Base-by-base conservation (phyloP, 2,113 vertebrate genomes). In the Tretioscincus oriximinensis region DNA sequence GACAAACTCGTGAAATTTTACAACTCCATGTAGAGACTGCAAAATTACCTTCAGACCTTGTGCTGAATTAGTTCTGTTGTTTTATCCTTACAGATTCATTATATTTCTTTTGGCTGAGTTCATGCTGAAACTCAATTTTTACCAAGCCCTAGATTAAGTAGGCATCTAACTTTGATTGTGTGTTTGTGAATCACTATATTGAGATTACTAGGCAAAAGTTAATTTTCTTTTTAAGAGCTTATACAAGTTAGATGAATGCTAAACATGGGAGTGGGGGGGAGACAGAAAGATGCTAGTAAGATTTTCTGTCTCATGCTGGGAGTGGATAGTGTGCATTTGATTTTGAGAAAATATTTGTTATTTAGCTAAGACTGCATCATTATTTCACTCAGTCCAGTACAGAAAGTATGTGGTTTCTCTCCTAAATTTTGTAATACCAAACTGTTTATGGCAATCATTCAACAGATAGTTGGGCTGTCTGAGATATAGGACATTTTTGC, bases 1-100 rank as follows among this genome's bases (percentile, higher is more conserved):
- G 41, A 76, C n/a, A 87, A 87, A 74, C 1, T 45, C 1, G 1
- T 77, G 31, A 77, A 54, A 74, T 84, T 79, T 88, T 88, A 68
- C 26, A 84, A 26, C 4, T 8, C 29, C 21, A 82, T 84, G 65
- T 12, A 16, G 51, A 71, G 45, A 77, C 9, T 74, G 11, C 14
- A 67, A 58, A 85, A 87, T 85, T 82, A 74, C 31, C 47, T 49
- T n/a, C n/a, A 64, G 61, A 73, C 0, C 2, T 74, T 78, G 70
- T 72, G 12, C 28, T 66, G 61, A 81, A 80, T 83, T 83, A 31
- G 1, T 51, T 84, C 28, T 47, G 1, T 66, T 78, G n/a, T 80
- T 86, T 86, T 78, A 63, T 79, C 4, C 3, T 82, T 86, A 82
- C 64, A 80, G 12, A 72, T 18, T 68, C 18, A 61, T 26, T 82